phyloP scores from a whole-genome alignment of 2,797 vertebrate species.

The Arnoldichthys spilopterus region DNA sequence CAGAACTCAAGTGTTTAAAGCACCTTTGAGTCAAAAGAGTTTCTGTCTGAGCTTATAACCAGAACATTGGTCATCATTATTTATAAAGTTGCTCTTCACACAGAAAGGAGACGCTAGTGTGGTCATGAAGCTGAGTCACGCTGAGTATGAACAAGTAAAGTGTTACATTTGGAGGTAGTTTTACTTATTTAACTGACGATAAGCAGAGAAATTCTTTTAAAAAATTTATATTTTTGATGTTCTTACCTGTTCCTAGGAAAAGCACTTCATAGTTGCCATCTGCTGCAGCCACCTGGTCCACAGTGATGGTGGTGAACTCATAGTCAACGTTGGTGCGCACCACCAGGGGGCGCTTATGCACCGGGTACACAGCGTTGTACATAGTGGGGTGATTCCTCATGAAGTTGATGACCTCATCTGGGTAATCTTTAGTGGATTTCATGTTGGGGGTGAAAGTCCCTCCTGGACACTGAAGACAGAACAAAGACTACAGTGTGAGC shows the following conservation, averaged over 20 bases:
- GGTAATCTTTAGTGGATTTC: conserved; percentile 99
- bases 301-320: conserved; percentile 95
- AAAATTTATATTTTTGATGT: not conserved
- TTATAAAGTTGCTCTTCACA: too few species aligned
- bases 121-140: too few species aligned
- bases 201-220: too few species aligned
- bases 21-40: too few species aligned
- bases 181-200: too few species aligned
- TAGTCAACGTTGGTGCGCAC: conserved; percentile 95
- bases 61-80: too few species aligned
- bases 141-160: too few species aligned
- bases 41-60: too few species aligned
- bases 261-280: conserved; percentile 98
- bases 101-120: too few species aligned
- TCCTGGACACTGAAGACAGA: conserved; percentile 87
- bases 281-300: conserved; percentile 96
- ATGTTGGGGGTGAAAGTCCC: conserved; percentile 98
- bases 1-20: too few species aligned
- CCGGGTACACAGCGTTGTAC: conserved; percentile 93
- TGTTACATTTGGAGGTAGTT: too few species aligned
- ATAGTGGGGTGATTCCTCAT: conserved; percentile 97
- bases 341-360: conserved; percentile 95
- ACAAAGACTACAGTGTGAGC: not conserved
- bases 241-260: conserved; percentile 96
- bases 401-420: conserved; percentile 99